Conservation (phyloP, 2,888 invertebrate species). For the Lacanobia wlatinum region DNA sequence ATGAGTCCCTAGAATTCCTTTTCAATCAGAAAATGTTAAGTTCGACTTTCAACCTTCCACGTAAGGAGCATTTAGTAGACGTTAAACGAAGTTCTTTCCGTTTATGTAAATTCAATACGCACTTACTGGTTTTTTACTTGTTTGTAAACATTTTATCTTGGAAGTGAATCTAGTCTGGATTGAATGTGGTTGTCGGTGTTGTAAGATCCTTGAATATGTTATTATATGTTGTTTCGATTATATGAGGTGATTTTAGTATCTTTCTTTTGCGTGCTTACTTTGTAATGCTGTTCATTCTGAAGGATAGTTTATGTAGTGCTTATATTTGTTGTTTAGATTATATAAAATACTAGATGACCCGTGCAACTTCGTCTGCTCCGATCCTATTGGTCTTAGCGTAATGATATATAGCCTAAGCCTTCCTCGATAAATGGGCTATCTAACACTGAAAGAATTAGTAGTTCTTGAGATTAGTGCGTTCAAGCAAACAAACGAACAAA, state of each 20-base stretch:
- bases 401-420: too few relatives aligned
- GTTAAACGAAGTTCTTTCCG: conserved; percentile 46
- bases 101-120: conserved; percentile 62
- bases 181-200: conserved; percentile 26
- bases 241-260: conserved; percentile 4
- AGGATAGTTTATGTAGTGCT: neutral
- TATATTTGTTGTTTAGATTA: neutral
- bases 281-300: neutral
- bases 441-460: too few relatives aligned
- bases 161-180: conserved; percentile 38
- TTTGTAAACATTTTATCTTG: conserved; percentile 49
- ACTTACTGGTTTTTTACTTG: conserved; percentile 53
- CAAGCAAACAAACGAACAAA: too few relatives aligned
- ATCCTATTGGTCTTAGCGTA: too few relatives aligned
- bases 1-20: conserved; percentile 31
- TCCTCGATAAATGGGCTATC: too few relatives aligned
- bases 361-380: too few relatives aligned
- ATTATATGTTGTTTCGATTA: conserved; percentile 22
- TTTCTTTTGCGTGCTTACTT: neutral
- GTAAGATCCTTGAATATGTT: conserved; percentile 31
- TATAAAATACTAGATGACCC: too few relatives aligned
- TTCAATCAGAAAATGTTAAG: conserved; percentile 65
- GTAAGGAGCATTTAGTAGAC: conserved; percentile 55
- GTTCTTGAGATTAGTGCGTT: too few relatives aligned
- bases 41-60: conserved; percentile 52